Evolutionary conservation across 2,113 vertebrate species (phyloP).

Genomic region (Ictidomys tridecemlineatus): DNA sequence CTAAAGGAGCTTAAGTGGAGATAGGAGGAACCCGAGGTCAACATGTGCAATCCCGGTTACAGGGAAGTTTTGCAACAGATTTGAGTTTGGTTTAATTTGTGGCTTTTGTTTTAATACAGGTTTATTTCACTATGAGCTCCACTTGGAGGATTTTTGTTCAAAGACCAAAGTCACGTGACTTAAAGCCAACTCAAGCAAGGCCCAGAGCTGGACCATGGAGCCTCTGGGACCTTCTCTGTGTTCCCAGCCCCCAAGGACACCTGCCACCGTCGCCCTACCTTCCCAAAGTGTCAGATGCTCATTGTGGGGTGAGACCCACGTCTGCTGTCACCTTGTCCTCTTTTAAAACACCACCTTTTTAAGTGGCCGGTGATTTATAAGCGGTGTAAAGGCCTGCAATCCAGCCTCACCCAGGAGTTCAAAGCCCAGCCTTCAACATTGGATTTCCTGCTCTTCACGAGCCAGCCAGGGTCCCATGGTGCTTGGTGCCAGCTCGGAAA

Average conservation of each 20-base stretch:
- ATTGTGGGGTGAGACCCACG: rapidly evolving
- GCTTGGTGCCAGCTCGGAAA: not conserved
- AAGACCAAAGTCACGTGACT: not conserved
- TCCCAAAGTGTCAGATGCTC: not conserved
- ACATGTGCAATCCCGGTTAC: rapidly evolving
- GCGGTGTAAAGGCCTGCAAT: not conserved
- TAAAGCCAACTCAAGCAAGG: no score
- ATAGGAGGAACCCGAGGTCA: rapidly evolving
- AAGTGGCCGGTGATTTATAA: not conserved
- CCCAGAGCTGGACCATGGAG: not conserved
- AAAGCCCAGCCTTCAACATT: not conserved
- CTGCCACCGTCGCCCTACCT: not conserved
- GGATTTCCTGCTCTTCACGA: not conserved
- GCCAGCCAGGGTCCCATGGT: not conserved
- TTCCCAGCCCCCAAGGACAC: not conserved
- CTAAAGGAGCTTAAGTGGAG: rapidly evolving
- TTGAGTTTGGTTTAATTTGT: not conserved
- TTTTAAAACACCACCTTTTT: not conserved
- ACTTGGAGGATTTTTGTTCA: rapidly evolving
- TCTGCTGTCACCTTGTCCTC: not conserved
- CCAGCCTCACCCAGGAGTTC: not conserved
- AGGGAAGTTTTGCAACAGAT: rapidly evolving
- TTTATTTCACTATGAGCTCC: not conserved
- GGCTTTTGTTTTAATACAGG: not conserved
- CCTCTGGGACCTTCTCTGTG: rapidly evolving